phyloP scores from a whole-genome alignment of 2,797 vertebrate genomes.

The Pteronotus mesoamericanus region DNA sequence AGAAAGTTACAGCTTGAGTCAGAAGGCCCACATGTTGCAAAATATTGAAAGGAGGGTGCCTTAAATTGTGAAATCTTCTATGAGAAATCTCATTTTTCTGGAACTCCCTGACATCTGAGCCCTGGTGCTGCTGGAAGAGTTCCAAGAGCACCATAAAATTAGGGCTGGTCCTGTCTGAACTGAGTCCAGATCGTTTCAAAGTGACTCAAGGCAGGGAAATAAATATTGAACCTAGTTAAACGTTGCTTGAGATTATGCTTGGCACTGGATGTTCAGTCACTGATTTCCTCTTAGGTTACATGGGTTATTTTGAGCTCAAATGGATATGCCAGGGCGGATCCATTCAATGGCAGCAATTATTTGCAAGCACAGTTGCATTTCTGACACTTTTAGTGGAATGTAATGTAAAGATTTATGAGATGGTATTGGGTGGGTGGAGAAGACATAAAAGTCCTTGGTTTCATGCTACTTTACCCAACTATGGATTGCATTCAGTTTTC shows the following conservation, averaged over 20 bases:
- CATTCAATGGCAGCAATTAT: conserved; percentile 73
- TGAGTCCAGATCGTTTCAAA: conserved; percentile 75
- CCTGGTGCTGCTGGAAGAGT: conserved; percentile 62
- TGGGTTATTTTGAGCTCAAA: conserved; percentile 71
- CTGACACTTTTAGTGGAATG: conserved; percentile 71
- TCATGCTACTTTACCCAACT: not conserved
- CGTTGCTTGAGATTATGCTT: conserved; percentile 78
- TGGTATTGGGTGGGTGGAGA: not conserved
- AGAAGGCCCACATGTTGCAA: conserved; percentile 41
- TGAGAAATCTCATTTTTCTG: conserved; percentile 69
- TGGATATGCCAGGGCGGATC: conserved; percentile 68
- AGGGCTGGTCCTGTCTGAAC: conserved; percentile 69
- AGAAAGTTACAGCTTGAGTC: conserved; percentile 32
- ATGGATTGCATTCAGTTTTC: not conserved
- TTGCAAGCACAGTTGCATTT: conserved; percentile 69
- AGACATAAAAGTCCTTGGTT: not conserved
- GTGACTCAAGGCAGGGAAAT: conserved; percentile 74
- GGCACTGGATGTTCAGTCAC: conserved; percentile 71
- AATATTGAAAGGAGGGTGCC: conserved; percentile 47
- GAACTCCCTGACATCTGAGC: conserved; percentile 68
- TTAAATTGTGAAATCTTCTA: conserved; percentile 69
- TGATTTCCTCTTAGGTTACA: conserved; percentile 78
- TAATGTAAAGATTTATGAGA: conserved; percentile 71
- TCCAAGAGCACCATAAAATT: conserved; percentile 74
- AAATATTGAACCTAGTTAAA: conserved; percentile 79